A percentile compares a stretch with the other conserved stretches of the same genome.
phyloP scores from a whole-genome alignment of 2,888 invertebrate species.

The Apodemia duryi region DNA sequence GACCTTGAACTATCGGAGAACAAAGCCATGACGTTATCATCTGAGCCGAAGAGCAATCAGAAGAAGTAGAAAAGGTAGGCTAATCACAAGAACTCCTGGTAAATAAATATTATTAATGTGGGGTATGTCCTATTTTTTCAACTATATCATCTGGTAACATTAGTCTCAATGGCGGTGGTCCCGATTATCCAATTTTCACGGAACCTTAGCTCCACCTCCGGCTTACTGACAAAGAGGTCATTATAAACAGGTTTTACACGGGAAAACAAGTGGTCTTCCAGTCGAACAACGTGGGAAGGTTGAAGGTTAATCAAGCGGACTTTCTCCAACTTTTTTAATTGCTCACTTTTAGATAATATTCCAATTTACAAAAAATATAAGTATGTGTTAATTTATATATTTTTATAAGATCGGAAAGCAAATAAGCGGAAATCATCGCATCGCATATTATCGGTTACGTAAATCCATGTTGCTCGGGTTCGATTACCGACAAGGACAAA shows the following conservation, averaged over 20 bases:
- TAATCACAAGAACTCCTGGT: too few relatives aligned
- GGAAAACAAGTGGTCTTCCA: conserved; percentile 19
- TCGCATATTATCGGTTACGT: too few relatives aligned
- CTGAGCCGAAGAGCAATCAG: too few relatives aligned
- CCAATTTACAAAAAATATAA: not conserved
- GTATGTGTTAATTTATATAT: too few relatives aligned
- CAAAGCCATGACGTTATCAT: too few relatives aligned
- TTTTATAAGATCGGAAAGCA: too few relatives aligned
- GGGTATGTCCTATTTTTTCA: conserved; percentile 4
- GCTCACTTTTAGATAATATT: not conserved
- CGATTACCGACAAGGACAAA: too few relatives aligned
- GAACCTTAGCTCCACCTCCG: not conserved
- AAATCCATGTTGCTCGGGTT: too few relatives aligned
- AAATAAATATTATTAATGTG: too few relatives aligned
- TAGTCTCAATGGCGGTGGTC: conserved; percentile 5
- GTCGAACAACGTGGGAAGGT: conserved; percentile 22
- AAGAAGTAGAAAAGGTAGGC: too few relatives aligned
- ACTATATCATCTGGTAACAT: not conserved
- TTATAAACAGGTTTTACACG: conserved; percentile 13
- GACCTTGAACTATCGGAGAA: too few relatives aligned
- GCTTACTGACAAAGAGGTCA: conserved; percentile 15
- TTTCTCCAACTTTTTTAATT: conserved; percentile 24
- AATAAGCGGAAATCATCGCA: too few relatives aligned
- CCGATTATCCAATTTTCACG: conserved; percentile 1
- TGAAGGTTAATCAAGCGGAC: conserved; percentile 20